Evolutionary conservation across 2,113 vertebrate genomes (phyloP).

Genomic region (Terrapene triunguis): DNA sequence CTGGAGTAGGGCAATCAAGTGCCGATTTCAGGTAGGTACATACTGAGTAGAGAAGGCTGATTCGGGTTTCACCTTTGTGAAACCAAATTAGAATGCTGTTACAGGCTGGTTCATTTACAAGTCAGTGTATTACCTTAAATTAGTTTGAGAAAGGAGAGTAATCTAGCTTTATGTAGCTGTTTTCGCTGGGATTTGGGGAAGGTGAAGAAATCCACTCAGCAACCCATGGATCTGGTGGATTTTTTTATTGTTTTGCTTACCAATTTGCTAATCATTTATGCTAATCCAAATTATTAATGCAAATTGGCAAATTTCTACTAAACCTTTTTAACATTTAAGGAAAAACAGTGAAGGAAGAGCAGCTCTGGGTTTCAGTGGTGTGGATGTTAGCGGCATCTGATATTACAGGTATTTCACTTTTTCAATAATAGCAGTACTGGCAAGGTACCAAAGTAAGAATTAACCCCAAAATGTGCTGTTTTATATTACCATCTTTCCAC

Average conservation of each 20-base stretch:
- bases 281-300: not conserved
- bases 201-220: not conserved
- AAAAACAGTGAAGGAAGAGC: not conserved
- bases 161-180: not conserved
- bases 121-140: not conserved
- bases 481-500: not conserved
- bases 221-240: not conserved
- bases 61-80: not conserved
- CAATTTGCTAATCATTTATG: not conserved
- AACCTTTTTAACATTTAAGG: not conserved
- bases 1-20: not conserved
- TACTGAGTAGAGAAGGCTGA: not conserved
- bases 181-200: not conserved
- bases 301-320: not conserved
- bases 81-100: not conserved
- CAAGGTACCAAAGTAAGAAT: not conserved
- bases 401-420: not conserved
- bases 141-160: not conserved
- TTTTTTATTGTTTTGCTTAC: accelerated
- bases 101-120: not conserved
- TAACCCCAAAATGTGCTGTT: not conserved
- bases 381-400: not conserved
- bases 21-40: not conserved
- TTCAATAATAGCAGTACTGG: not conserved
- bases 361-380: not conserved